These are phyloP conservation scores for Eremobia ochroleuca DNA, from an alignment of 2,888 invertebrate genomes.

Conservation along the genomic window DNA sequence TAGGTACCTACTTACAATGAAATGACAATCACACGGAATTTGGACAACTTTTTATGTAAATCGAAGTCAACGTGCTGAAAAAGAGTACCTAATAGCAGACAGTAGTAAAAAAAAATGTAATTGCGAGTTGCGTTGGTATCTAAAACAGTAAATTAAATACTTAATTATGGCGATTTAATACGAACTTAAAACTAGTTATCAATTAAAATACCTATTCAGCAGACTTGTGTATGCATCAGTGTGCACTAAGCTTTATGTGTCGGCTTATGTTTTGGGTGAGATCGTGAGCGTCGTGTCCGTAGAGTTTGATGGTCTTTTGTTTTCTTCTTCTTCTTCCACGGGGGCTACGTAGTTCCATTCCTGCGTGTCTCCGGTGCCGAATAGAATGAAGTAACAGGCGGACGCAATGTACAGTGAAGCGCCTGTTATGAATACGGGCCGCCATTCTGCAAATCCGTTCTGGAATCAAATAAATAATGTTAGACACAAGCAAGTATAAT, in stretches of 20 bases:
- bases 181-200: constrained; percentile 49
- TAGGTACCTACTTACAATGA: background rate
- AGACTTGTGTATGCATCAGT: constrained; percentile 27
- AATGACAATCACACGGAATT: background rate
- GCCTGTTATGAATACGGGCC: constrained; percentile 94
- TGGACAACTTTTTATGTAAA: background rate
- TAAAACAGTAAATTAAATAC: constrained; percentile 39
- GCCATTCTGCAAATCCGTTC: constrained; percentile 95
- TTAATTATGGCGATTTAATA: constrained; percentile 61
- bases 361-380: constrained; percentile 94
- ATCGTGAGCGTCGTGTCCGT: constrained; percentile 83
- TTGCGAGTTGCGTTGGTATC: constrained; percentile 8
- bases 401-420: constrained; percentile 93
- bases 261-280: constrained; percentile 80
- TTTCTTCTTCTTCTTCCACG: constrained; percentile 76
- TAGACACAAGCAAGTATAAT: background rate
- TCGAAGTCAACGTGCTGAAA: background rate
- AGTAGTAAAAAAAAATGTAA: constrained; percentile 15
- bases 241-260: constrained; percentile 14
- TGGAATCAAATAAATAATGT: constrained; percentile 77
- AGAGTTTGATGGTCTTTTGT: constrained; percentile 77
- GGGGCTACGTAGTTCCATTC: constrained; percentile 92
- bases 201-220: constrained; percentile 48
- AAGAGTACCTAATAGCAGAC: background rate
- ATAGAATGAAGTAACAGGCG: constrained; percentile 93